phyloP scores from a whole-genome alignment of 1,140 invertebrate species.

The Monomorium pharaonis region DNA sequence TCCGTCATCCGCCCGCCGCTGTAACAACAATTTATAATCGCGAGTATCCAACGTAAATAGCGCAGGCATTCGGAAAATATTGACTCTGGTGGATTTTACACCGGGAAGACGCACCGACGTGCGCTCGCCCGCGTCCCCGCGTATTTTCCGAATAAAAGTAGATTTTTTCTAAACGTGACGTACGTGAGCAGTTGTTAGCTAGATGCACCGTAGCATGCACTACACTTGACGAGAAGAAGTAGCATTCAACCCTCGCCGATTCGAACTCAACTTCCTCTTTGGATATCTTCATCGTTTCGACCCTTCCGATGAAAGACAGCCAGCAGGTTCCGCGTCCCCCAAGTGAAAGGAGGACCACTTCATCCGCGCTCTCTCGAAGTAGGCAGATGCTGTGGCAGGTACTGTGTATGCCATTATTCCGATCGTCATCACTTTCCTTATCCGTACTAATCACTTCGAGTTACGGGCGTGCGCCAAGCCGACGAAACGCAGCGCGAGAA shows the following conservation, averaged over 20 bases:
- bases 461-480: neutral
- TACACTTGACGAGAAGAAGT: conserved; percentile 41
- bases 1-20: neutral
- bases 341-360: conserved; percentile 37
- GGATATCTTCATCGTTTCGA: conserved; percentile 57
- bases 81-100: neutral
- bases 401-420: conserved; percentile 42
- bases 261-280: conserved; percentile 37
- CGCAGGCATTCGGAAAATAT: neutral
- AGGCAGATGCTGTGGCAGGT: neutral
- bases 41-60: neutral
- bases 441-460: conserved; percentile 35
- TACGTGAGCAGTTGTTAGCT: neutral
- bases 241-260: conserved; percentile 51
- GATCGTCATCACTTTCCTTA: conserved; percentile 57
- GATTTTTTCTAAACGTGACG: conserved; percentile 16
- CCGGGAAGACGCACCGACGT: too few relatives aligned
- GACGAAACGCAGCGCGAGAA: neutral
- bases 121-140: neutral
- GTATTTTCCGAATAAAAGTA: neutral
- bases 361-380: conserved; percentile 54
- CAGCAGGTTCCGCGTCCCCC: conserved; percentile 59
- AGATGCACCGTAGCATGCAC: conserved; percentile 22
- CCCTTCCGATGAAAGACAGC: conserved; percentile 36
- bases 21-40: conserved; percentile 5